phyloP scores from a whole-genome alignment of 1,140 invertebrate species.

The Leptopilina boulardi region DNA sequence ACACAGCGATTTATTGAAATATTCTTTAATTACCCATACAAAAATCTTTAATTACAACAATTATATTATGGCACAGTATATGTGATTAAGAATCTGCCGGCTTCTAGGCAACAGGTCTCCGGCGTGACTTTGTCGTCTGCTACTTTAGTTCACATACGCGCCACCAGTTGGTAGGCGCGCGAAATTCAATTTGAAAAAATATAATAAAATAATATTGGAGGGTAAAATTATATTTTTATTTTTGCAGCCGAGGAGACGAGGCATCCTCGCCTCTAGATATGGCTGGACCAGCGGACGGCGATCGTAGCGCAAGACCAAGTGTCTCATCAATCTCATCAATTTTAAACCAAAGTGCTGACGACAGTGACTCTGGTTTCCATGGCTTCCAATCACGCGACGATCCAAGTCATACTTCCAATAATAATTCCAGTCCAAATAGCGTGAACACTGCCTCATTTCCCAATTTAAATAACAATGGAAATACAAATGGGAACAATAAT shows the following conservation, averaged over 20 bases:
- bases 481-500: slow-evolving; percentile 60
- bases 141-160: too few species aligned
- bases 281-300: slow-evolving; percentile 56
- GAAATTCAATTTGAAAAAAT: too few species aligned
- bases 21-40: too few species aligned
- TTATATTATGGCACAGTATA: too few species aligned
- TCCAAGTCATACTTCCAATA: slow-evolving; percentile 67
- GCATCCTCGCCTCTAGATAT: slow-evolving; percentile 58
- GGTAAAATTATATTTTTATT: background rate
- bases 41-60: too few species aligned
- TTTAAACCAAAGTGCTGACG: slow-evolving; percentile 77
- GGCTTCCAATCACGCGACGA: slow-evolving; percentile 75
- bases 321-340: slow-evolving; percentile 75
- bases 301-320: slow-evolving; percentile 69
- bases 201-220: background rate
- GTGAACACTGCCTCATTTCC: slow-evolving; percentile 69
- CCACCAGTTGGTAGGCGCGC: too few species aligned
- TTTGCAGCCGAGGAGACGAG: slow-evolving; percentile 57
- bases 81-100: too few species aligned
- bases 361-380: slow-evolving; percentile 79
- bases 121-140: too few species aligned
- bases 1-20: too few species aligned
- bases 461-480: slow-evolving; percentile 63
- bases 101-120: too few species aligned
- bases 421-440: slow-evolving; percentile 70